These are phyloP conservation scores for Urechis unicinctus DNA, from an alignment of 2,888 invertebrate species.

Conservation along the genomic window DNA sequence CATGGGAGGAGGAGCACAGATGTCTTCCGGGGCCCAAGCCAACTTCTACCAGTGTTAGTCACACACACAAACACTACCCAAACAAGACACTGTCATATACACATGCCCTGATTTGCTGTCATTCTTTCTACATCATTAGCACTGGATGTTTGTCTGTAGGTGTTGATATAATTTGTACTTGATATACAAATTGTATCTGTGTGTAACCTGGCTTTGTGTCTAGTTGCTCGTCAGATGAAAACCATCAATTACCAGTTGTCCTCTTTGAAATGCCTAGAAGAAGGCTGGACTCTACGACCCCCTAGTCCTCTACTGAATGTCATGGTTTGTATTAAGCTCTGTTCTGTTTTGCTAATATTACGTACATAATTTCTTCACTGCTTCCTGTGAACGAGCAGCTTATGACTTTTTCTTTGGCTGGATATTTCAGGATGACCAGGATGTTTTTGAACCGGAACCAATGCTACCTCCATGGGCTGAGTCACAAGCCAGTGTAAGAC, in stretches of 20 bases:
- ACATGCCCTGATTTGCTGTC: too few species aligned
- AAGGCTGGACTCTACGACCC: conserved; percentile 46
- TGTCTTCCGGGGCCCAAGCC: conserved; percentile 15
- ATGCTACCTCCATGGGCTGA: conserved; percentile 16
- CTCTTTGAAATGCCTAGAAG: conserved; percentile 45
- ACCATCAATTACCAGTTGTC: conserved; percentile 50
- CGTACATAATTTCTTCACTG: too few species aligned
- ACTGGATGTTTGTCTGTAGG: too few species aligned
- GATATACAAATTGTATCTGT: not conserved
- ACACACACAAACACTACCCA: not conserved
- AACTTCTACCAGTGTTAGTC: conserved; percentile 20
- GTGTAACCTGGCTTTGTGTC: too few species aligned
- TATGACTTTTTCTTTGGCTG: too few species aligned
- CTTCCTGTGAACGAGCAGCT: conserved; percentile 19
- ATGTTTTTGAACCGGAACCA: conserved; percentile 34
- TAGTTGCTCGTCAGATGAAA: conserved; percentile 44
- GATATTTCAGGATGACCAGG: too few species aligned
- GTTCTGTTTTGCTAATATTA: too few species aligned
- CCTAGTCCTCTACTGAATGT: conserved; percentile 31
- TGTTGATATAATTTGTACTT: not conserved
- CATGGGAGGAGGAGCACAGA: conserved; percentile 21
- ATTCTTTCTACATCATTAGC: too few species aligned
- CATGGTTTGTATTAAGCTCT: too few species aligned
- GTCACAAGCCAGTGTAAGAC: conserved; percentile 6
- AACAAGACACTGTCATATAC: not conserved